These are phyloP conservation scores for Cyprinus carpio DNA, from an alignment of 2,113 vertebrate genomes.

Conservation along the genomic window DNA sequence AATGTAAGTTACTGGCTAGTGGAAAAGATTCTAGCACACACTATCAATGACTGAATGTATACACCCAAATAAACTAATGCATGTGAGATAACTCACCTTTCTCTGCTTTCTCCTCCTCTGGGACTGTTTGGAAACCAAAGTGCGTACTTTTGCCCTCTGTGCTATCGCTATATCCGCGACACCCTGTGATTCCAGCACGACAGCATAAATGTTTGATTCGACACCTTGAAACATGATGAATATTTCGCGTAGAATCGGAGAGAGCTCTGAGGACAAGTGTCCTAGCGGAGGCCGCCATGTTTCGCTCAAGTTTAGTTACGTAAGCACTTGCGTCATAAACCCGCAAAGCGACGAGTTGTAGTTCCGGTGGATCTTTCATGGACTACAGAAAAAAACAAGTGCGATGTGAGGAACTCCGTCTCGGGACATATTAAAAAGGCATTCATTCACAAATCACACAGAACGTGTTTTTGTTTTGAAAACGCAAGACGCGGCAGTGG, in stretches of 20 bases:
- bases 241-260: slow-evolving; percentile 6
- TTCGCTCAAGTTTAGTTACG: slow-evolving; percentile 40
- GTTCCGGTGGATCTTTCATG: neutral
- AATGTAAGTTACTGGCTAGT: neutral
- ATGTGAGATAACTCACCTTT: slow-evolving; percentile 77
- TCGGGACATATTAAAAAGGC: too few species aligned
- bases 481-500: too few species aligned
- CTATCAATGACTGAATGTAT: neutral
- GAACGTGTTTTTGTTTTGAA: too few species aligned
- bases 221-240: neutral
- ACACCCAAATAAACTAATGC: neutral
- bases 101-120: slow-evolving; percentile 85
- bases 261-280: slow-evolving; percentile 33
- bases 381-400: neutral
- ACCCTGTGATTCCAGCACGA: neutral
- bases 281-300: slow-evolving; percentile 71
- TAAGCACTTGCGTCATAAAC: slow-evolving; percentile 48
- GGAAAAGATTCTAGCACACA: neutral
- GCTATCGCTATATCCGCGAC: slow-evolving; percentile 60
- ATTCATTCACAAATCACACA: too few species aligned
- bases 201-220: neutral
- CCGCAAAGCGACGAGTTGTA: slow-evolving; percentile 53
- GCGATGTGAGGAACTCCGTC: too few species aligned
- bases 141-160: slow-evolving; percentile 73
- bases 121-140: slow-evolving; percentile 90